phyloP scores from a whole-genome alignment of 2,797 vertebrate species.

The Enteromius argenteus region DNA sequence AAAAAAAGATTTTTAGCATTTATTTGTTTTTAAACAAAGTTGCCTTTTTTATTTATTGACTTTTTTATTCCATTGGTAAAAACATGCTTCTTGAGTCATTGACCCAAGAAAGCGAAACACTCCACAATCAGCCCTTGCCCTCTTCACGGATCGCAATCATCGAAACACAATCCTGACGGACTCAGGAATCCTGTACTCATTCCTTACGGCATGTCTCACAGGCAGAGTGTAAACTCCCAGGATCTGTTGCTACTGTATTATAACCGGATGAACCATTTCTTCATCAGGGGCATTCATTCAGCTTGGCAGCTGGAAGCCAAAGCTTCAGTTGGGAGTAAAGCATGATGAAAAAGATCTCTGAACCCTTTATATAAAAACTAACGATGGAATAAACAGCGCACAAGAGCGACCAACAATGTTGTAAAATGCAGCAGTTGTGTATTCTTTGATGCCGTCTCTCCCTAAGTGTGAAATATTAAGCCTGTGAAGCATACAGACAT shows the following conservation, averaged over 20 bases:
- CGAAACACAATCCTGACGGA: neutral
- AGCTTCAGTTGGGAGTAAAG: constrained; percentile 25
- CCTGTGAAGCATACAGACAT: constrained; percentile 16
- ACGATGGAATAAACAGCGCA: constrained; percentile 9
- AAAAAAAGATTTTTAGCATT: neutral
- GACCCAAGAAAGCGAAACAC: neutral
- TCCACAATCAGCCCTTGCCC: neutral
- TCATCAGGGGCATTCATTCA: constrained; percentile 17
- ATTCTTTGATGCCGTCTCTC: constrained; percentile 31
- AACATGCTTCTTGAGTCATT: neutral
- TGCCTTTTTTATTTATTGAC: neutral
- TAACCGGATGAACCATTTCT: constrained; percentile 26
- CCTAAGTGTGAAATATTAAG: constrained; percentile 36
- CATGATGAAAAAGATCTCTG: constrained; percentile 20
- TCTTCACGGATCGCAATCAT: constrained; percentile 31
- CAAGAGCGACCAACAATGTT: neutral
- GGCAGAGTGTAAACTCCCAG: neutral
- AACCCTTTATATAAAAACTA: constrained; percentile 19
- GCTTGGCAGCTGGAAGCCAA: constrained; percentile 28
- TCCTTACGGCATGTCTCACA: constrained; percentile 13
- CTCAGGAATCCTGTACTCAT: constrained; percentile 9
- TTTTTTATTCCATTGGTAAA: neutral
- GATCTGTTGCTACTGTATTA: constrained; percentile 5
- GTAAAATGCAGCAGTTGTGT: constrained; percentile 26
- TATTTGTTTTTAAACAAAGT: neutral